Evolutionary conservation across 2,113 vertebrate species (phyloP).

Genomic region (Holacanthus passer): DNA sequence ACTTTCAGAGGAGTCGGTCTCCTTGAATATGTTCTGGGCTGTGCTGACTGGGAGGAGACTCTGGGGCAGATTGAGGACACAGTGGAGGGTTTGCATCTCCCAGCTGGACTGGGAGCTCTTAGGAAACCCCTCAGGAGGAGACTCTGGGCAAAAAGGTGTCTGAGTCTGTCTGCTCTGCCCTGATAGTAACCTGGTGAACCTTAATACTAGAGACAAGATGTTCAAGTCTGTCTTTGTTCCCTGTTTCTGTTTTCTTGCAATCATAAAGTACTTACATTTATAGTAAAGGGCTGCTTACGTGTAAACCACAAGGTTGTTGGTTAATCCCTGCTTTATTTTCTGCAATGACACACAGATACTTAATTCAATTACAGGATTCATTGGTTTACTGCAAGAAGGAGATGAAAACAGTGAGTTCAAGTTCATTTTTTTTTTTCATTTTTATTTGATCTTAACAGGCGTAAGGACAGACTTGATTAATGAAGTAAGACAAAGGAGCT

Average conservation of each 20-base stretch:
- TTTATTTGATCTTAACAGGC: too few species aligned
- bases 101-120: background rate
- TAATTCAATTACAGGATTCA: background rate
- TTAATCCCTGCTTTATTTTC: background rate
- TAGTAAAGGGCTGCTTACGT: background rate
- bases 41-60: conserved; percentile 6
- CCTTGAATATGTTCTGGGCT: background rate
- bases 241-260: background rate
- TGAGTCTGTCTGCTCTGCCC: background rate
- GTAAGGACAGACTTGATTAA: background rate
- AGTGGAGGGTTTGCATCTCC: conserved; percentile 3
- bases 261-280: too few species aligned
- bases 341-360: background rate
- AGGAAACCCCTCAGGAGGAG: background rate
- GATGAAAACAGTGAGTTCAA: background rate
- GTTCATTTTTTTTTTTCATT: background rate
- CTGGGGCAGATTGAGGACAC: conserved; percentile 18
- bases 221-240: background rate
- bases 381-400: background rate
- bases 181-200: background rate
- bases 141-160: background rate
- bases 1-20: background rate
- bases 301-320: background rate
- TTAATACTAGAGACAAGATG: background rate
- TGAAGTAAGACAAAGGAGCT: background rate